phyloP scores from a whole-genome alignment of 2,113 vertebrate species.

The Pygoscelis antarcticus region DNA sequence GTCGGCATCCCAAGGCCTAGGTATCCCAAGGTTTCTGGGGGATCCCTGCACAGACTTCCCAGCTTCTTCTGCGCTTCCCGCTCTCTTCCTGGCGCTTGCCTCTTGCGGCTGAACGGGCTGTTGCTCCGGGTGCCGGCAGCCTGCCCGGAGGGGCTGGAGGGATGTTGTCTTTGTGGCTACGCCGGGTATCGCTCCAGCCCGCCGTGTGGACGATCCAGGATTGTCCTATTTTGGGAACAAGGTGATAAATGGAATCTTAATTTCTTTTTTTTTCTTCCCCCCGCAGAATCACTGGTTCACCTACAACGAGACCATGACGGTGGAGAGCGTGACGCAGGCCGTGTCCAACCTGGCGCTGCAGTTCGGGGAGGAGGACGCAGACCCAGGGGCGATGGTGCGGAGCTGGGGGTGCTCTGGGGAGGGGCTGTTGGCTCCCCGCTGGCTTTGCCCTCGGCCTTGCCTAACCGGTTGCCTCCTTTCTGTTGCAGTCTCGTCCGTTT shows the following conservation, averaged over 20 bases:
- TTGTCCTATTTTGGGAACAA: accelerated
- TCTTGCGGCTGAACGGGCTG: not conserved
- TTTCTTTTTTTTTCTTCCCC: no score
- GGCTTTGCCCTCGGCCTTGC: not conserved
- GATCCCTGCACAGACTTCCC: not conserved
- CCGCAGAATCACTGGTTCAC: slow-evolving; percentile 98
- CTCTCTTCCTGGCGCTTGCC: not conserved
- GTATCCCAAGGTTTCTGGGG: not conserved
- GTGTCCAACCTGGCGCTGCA: slow-evolving; percentile 97
- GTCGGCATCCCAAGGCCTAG: not conserved
- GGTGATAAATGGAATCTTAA: not conserved
- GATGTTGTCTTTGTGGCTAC: not conserved
- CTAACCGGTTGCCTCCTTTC: not conserved
- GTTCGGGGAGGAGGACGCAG: slow-evolving; percentile 97
- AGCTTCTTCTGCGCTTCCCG: not conserved
- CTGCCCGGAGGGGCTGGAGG: not conserved
- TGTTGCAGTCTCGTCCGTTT: slow-evolving; percentile 90
- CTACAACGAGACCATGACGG: slow-evolving; percentile 98
- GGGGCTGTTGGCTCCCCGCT: not conserved
- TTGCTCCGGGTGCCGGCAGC: not conserved
- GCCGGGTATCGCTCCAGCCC: accelerated
- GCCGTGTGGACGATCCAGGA: accelerated
- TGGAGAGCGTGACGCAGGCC: slow-evolving; percentile 97
- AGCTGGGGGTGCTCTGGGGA: not conserved
- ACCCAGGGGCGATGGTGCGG: slow-evolving; percentile 94